Percentiles rank a stretch among this genome's conserved stretches.
Conservation (phyloP, 2,888 invertebrate genomes). For the Platycnemis pennipes region DNA sequence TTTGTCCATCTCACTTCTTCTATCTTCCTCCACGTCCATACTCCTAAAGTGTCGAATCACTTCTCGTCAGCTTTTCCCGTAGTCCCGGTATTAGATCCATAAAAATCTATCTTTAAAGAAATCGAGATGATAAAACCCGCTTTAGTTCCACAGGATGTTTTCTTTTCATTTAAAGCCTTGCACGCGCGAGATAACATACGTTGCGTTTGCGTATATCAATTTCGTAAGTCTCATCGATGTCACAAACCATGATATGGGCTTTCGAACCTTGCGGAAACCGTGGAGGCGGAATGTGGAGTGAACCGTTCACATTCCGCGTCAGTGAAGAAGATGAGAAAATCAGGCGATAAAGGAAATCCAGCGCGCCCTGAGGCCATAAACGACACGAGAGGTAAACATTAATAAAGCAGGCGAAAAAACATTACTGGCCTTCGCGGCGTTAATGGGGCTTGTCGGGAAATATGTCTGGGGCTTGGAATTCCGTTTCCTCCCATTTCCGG, state of each 20-base stretch:
- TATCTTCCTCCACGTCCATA: too few species aligned
- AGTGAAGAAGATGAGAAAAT: background rate
- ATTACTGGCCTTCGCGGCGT: background rate
- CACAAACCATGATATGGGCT: background rate
- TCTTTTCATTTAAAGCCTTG: too few species aligned
- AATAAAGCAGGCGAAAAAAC: background rate
- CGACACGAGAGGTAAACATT: background rate
- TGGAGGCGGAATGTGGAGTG: background rate
- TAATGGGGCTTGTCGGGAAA: background rate
- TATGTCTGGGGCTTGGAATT: background rate
- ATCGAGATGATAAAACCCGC: too few species aligned
- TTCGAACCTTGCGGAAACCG: background rate
- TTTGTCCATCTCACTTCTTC: too few species aligned
- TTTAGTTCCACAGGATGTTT: too few species aligned
- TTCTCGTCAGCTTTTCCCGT: too few species aligned
- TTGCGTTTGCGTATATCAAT: background rate
- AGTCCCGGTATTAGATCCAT: too few species aligned
- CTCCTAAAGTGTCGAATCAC: too few species aligned
- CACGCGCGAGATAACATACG: too few species aligned
- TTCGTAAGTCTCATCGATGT: background rate
- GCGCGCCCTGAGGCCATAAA: background rate
- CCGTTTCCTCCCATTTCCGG: background rate
- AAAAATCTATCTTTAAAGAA: too few species aligned
- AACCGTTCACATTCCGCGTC: background rate
- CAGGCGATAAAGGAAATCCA: constrained; percentile 12